Evolutionary conservation across 2,888 invertebrate species (phyloP), one percentile per base, ranked within the genome.

Genomic region (Drosophila multiciliata): DNA sequence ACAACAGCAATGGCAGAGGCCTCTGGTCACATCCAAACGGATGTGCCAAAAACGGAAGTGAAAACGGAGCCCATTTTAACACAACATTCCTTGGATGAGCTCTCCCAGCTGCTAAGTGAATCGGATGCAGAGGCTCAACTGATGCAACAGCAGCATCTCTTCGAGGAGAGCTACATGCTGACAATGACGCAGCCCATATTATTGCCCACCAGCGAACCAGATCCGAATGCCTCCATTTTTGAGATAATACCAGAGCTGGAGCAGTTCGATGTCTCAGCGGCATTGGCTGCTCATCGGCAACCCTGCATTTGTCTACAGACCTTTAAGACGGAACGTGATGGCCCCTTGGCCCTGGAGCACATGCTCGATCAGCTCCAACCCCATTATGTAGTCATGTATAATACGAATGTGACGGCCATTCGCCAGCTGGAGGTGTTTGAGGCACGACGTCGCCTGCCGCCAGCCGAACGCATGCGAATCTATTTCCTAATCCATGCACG

Each of bases 401-500:
- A 98, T 90, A 95, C 96, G 62, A 98, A 98, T 90, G 95, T 99
- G 77, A 95, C 96, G 0, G 96, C 97, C 29, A 96, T 99, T 11
- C 94, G 99, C 32, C 97, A 98, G 92, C 95, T 99, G 66, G 99
- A 99, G 94, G 95, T 98, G 75, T 97, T 95, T 90, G 97, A 96
- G 91, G 95, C 95, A 33, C 94, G 95, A 35, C 94, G 95, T 71
- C 92, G 93, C 50, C 91, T 92, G n/a, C 74, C 90, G 0, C 92
- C 93, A 2, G 94, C 94, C 12, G 92, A 94, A 0, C 91, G 93
- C 20, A 92, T 96, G 7, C 96, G 96, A 88, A 96, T 99, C 11
- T 99, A 97, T 93, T 98, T 99, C 89, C 92, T 99, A 57, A 95
- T 99, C 78, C 98, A 99, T 92, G 96, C 96, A 12, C 96, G 96